Evolutionary conservation across 2,888 invertebrate species (phyloP), one percentile per base, ranked within the genome.

Genomic region (Agonopterix arenella): DNA sequence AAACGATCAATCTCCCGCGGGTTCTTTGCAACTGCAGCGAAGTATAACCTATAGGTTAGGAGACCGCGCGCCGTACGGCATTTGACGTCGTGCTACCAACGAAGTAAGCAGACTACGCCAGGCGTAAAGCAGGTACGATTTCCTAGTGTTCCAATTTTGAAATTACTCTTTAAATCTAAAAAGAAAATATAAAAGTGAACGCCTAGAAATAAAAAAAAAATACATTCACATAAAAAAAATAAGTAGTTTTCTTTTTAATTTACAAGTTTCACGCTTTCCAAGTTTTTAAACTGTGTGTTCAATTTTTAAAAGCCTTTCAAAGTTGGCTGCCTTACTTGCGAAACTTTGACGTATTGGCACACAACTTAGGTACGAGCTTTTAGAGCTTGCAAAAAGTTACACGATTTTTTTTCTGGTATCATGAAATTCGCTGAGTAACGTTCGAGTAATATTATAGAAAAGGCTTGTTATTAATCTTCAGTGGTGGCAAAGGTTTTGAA

Each of bases 1-100:
- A 50, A 58, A 54, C 76, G 73, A 76, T 78, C 81, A 80, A 80
- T 76, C 73, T 63, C 50, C 64, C 62, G 62, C 60, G 52, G 60
- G 62, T 64, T 73, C 70, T 73, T 72, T 68, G 71, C 64, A 74
- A 70, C 71, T 83, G 81, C 84, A 84, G 68, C 47, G 56, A 52
- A 49, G 56, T 52, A 53, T 51, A n/a, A 43, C 10, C 38, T 53
- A 52, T 52, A 52, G 50, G 60, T 51, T 48, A 45, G 55, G 58
- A 58, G 50, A 53, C 57, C 52, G 57, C 44, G 56, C 62, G 74
- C 73, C 80, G 84, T 46, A 44, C 52, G 52, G 52, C 52, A 52
- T 49, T 52, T 36, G n/a, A 45, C 49, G 52, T 49, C 49, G 47
- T 13, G 49, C 49, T 36, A 42, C n/a, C 40, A 40, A 40, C 40